These are phyloP conservation scores for Melanostigma gelatinosum DNA, from an alignment of 2,113 vertebrate genomes.

Conservation along the genomic window DNA sequence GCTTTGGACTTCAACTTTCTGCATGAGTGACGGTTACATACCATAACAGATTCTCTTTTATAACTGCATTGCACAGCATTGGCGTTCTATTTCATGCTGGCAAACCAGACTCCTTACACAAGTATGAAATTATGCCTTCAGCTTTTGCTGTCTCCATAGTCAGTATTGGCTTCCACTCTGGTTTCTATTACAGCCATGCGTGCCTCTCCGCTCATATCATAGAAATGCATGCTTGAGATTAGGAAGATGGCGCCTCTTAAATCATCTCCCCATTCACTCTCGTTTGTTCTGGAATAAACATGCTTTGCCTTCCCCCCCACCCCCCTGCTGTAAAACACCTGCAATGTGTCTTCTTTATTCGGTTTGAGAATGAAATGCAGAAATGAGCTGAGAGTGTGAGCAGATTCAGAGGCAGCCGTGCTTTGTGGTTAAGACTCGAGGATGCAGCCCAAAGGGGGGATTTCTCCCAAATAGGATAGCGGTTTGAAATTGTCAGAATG, in stretches of 20 bases:
- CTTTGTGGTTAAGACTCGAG: constrained; percentile 53
- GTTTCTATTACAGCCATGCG: constrained; percentile 62
- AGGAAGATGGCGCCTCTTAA: constrained; percentile 45
- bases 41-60: constrained; percentile 66
- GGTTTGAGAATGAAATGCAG: constrained; percentile 43
- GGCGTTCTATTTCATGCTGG: constrained; percentile 75
- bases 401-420: constrained; percentile 39
- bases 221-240: constrained; percentile 49
- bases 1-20: constrained; percentile 66
- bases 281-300: constrained; percentile 52
- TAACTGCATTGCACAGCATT: constrained; percentile 51
- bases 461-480: constrained; percentile 59
- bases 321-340: constrained; percentile 59
- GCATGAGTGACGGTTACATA: constrained; percentile 70
- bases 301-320: neutral
- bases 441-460: constrained; percentile 50
- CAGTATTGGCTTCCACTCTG: constrained; percentile 62
- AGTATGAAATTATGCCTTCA: constrained; percentile 56
- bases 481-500: constrained; percentile 59
- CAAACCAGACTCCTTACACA: constrained; percentile 57
- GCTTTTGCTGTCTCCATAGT: constrained; percentile 53
- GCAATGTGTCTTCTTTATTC: constrained; percentile 52
- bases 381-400: constrained; percentile 43
- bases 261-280: constrained; percentile 42
- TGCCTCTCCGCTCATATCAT: constrained; percentile 53